Conservation (phyloP, 2,797 vertebrate genomes). For the Gobio occitaniae region DNA sequence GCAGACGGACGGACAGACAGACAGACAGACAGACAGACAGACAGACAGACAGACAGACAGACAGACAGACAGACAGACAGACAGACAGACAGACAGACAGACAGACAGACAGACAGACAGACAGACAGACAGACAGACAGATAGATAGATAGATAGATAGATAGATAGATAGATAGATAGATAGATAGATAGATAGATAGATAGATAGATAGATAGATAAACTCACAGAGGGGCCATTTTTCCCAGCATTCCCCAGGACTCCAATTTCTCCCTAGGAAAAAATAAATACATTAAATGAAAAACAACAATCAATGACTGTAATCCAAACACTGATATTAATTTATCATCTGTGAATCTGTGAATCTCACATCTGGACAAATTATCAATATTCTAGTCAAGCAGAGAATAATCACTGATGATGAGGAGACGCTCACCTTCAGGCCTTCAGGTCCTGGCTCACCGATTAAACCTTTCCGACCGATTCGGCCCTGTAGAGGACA, state of each 20-base stretch:
- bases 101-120: background rate
- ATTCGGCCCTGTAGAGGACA: conserved; percentile 83
- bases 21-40: too few species aligned
- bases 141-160: background rate
- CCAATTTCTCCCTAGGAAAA: conserved; percentile 91
- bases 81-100: too few species aligned
- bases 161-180: background rate
- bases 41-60: too few species aligned
- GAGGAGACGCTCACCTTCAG: conserved; percentile 77
- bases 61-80: too few species aligned
- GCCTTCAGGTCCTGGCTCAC: conserved; percentile 89
- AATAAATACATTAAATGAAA: conserved; percentile 9
- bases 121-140: rapidly evolving
- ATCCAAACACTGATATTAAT: background rate
- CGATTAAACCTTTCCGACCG: conserved; percentile 87
- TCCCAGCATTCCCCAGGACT: conserved; percentile 88
- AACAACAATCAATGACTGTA: background rate
- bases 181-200: background rate
- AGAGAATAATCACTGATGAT: background rate
- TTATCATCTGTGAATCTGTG: too few species aligned
- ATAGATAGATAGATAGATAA: background rate
- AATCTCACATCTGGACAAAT: background rate
- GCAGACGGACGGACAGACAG: too few species aligned
- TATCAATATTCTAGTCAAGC: background rate
- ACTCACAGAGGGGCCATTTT: conserved; percentile 91